A percentile compares a stretch with the other conserved stretches of the same genome.
Evolutionary conservation across 2,888 invertebrate genomes (phyloP).

Genomic region (Trichopria drosophilae): DNA sequence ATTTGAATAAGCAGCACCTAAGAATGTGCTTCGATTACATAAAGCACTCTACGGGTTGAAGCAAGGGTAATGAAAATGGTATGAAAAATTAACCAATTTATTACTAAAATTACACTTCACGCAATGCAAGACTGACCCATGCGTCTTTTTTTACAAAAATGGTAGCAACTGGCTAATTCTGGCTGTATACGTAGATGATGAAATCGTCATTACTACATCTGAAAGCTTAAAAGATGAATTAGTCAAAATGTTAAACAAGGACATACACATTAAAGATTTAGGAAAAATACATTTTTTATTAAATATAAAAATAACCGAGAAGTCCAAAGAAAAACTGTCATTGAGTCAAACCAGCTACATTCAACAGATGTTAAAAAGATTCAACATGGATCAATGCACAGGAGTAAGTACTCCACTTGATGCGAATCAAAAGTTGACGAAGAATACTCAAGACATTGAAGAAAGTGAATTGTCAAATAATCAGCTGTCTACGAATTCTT

Average conservation of each 20-base stretch:
- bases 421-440: background rate
- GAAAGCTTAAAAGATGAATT: background rate
- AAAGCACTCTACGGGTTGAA: background rate
- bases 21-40: background rate
- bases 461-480: no score
- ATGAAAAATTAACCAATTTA: background rate
- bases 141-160: background rate
- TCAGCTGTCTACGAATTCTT: no score
- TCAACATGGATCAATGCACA: background rate
- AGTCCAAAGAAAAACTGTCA: background rate
- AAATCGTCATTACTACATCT: constrained; percentile 14
- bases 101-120: background rate
- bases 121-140: background rate
- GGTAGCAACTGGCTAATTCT: constrained; percentile 4
- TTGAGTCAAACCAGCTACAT: background rate
- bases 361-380: background rate
- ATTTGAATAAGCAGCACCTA: background rate
- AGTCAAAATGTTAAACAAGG: background rate
- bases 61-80: background rate
- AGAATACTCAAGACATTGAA: no score
- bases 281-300: background rate
- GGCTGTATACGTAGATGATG: constrained; percentile 26
- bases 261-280: background rate
- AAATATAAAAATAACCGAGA: background rate
- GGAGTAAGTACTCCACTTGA: background rate